Evolutionary conservation across 2,888 invertebrate genomes (phyloP), one percentile per base, ranked within the genome.

Genomic region (Mythimna ferrago): DNA sequence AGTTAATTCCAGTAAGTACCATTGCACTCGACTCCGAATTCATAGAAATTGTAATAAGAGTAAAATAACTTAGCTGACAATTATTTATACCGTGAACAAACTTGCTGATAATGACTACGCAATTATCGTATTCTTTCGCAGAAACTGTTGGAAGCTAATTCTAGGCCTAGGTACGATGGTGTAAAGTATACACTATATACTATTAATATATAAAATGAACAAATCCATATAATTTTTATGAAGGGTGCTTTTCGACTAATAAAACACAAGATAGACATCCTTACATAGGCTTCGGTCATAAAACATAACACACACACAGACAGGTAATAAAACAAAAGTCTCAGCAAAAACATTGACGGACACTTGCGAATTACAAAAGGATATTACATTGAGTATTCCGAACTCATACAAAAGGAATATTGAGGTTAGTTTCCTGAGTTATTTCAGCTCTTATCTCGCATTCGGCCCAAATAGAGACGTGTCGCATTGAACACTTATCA

Each of bases 401-500:
- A 48, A 64, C 63, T 77, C 81, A 82, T 77, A 76, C 76, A 61
- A 58, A 82, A 78, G 74, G 74, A 79, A 82, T 83, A 85, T 87
- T 86, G 84, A 80, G 88, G 83, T 85, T 88, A 89, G 89, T 87
- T 86, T 84, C 84, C 80, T 89, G 86, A 89, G 87, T 89, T 91
- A 90, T 92, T 89, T 88, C 78, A 81, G 79, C 88, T 90, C 88
- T 91, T 92, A 92, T 92, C 93, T 92, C 86, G 84, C 80, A 88
- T 89, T 92, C 84, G 85, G 85, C 87, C 89, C 88, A 86, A 90
- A 92, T 91, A 90, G 89, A 92, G 92, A 93, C 88, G 89, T 91
- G 92, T 91, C 90, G 89, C 89, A 89, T 91, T 84, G 92, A 90
- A 92, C 91, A 93, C 92, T 93, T 93, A 93, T 93, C 93, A 93